Evolutionary conservation across 2,797 vertebrate genomes (phyloP).

Genomic region (Acestrorhynchus altus): DNA sequence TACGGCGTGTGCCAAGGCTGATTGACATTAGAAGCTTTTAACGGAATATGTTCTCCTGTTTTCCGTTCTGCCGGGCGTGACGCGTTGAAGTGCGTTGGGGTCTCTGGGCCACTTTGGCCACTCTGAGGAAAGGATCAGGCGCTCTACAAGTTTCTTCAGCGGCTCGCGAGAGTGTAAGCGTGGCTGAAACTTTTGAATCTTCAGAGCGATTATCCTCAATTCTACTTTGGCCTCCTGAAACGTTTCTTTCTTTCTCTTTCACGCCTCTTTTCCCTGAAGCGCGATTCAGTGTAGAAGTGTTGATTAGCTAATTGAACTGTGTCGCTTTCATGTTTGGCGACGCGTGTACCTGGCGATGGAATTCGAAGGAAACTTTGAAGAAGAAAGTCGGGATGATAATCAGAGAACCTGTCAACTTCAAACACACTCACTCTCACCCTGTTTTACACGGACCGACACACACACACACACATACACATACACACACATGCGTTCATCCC

Average conservation of each 20-base stretch:
- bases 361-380: slow-evolving; percentile 53
- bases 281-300: slow-evolving; percentile 15
- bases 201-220: slow-evolving; percentile 10
- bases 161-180: neutral
- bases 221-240: neutral
- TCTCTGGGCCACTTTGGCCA: too few species aligned
- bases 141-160: too few species aligned
- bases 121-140: too few species aligned
- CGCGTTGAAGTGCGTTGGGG: too few species aligned
- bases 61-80: too few species aligned
- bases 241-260: slow-evolving; percentile 10
- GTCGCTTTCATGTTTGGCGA: slow-evolving; percentile 48
- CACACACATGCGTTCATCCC: slow-evolving; percentile 26
- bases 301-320: slow-evolving; percentile 50
- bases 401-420: slow-evolving; percentile 56
- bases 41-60: too few species aligned
- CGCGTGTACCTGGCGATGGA: slow-evolving; percentile 42
- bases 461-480: slow-evolving; percentile 32
- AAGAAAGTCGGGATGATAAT: slow-evolving; percentile 51
- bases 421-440: slow-evolving; percentile 39
- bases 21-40: too few species aligned
- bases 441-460: slow-evolving; percentile 36
- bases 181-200: neutral
- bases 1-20: too few species aligned
- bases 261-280: slow-evolving; percentile 11